Base-by-base conservation (phyloP, 2,113 vertebrate species). In the Leptocoma aspasia region DNA sequence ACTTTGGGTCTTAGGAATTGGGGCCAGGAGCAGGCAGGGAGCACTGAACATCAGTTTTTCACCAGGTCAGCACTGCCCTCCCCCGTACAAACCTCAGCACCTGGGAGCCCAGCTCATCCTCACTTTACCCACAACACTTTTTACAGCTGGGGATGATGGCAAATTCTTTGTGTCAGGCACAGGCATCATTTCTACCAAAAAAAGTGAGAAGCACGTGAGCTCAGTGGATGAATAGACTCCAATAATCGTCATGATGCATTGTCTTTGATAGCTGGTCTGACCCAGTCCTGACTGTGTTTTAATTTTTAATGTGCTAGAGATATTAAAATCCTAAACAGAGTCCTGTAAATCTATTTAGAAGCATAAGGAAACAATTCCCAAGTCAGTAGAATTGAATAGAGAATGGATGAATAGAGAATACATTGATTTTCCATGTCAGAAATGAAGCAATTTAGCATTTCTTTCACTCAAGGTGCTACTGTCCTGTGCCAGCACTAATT, bases 361-460 rank as follows among this genome's bases (percentile, higher is more conserved):
- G 50, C 30, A 71, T 92, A 97, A 97, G 90, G 93, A 95, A 95
- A 95, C 81, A 87, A 92, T 94, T 89, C 92, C 86, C 96, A 86
- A 72, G 64, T 84, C 60, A 27, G 42, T 10, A 35, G 54, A 19
- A 42, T 19, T 42, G 54, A 70, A 11, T 3, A 30, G 54, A 23
- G 54, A 42, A 23, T 7, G 64, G 45, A 33, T 90, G 81, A 92
- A 81, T 72, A 57, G 65, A 90, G 76, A 86, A 85, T 20, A 9
- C 82, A 91, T 96, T 73, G 95, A 96, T 96, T 95, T 96, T 70
- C 93, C 49, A 27, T 59, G 84, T 89, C 93, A 97, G 95, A 97
- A 97, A 94, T 44, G 53, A 97, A 96, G 71, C 84, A 50, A 84
- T 86, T 91, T 63, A 90, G 54, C 54, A 39, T 92, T 95, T 90